These are phyloP conservation scores for Rhyacichthys aspro DNA, from an alignment of 2,797 vertebrate genomes.

Conservation along the genomic window DNA sequence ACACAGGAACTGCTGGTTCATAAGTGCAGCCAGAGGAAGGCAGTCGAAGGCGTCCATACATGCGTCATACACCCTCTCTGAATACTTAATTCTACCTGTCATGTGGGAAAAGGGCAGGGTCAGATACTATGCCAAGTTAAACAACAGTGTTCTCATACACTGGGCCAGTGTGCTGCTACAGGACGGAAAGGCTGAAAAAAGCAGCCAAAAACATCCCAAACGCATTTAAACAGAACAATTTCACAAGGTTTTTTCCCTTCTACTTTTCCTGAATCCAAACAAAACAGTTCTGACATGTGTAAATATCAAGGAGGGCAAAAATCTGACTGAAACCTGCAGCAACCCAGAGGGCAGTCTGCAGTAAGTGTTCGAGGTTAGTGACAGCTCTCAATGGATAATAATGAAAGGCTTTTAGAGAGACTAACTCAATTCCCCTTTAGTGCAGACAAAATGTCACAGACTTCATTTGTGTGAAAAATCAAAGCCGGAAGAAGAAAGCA, in stretches of 20 bases:
- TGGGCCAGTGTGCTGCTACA: slow-evolving; percentile 42
- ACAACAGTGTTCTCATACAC: slow-evolving; percentile 54
- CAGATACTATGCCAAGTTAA: slow-evolving; percentile 63
- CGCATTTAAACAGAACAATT: slow-evolving; percentile 47
- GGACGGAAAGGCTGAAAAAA: slow-evolving; percentile 46
- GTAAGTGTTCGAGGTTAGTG: slow-evolving; percentile 40
- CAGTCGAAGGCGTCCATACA: slow-evolving; percentile 99
- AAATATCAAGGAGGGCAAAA: slow-evolving; percentile 61
- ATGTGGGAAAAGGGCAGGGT: slow-evolving; percentile 52
- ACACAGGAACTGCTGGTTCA: slow-evolving; percentile 99
- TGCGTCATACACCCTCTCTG: slow-evolving; percentile 95
- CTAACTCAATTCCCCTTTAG: slow-evolving; percentile 40
- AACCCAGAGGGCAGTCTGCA: slow-evolving; percentile 51
- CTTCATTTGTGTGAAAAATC: slow-evolving; percentile 34
- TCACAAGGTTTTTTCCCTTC: slow-evolving; percentile 32
- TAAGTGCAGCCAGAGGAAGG: slow-evolving; percentile 97
- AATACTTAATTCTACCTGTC: slow-evolving; percentile 99
- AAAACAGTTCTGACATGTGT: slow-evolving; percentile 73
- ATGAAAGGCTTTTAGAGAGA: slow-evolving; percentile 51
- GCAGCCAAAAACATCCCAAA: slow-evolving; percentile 52
- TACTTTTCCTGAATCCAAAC: slow-evolving; percentile 43
- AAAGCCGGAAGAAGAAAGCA: not conserved
- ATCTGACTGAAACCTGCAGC: slow-evolving; percentile 20
- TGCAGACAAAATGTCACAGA: slow-evolving; percentile 13
- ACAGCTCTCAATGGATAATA: slow-evolving; percentile 38